Base-by-base conservation (phyloP, 1,140 invertebrate genomes). In the Chrysomallon squamiferum region DNA sequence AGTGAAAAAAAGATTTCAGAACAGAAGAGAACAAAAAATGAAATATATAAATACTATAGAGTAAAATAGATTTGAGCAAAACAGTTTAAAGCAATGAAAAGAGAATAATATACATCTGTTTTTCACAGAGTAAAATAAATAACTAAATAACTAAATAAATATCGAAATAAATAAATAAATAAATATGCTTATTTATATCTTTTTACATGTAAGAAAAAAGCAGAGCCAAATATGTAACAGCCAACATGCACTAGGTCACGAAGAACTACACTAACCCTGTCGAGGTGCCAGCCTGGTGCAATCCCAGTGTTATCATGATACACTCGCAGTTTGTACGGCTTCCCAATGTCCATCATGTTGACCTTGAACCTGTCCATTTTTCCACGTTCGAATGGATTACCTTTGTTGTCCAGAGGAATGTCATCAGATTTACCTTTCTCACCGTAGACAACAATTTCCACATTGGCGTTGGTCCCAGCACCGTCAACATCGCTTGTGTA, bases 351-450 rank as follows among this genome's bases (percentile, higher is more conserved):
- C 33, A 43, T 54, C 20, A 80, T 69, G 50, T 81, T 76, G 2
- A 83, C 62, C 62, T 80, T 79, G 73, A 86, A 85, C 47, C 76
- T 71, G 68, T 85, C 84, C 29, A 74, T 64, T 22, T 78, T 69
- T 22, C 83, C 83, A n/a, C 67, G 57, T 66, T 86, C 84, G 66
- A 86, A 86, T 20, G 71, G 78, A 65, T 82, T 75, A 52, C 74
- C 75, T 60, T 84, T 82, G 67, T 81, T 84, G 25, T 72, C 66
- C 18, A 85, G 70, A 18, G 43, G 56, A 29, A 84, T 74, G 61
- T 84, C 81, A 57, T 85, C 83, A 29, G 82, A 76, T 66, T 85
- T 85, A 3, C 80, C 80, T 49, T 82, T 83, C 27, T 82, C 77
- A 32, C 84, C 84, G 65, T 85, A 85, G 9, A 84, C 59, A 52